These are phyloP conservation scores for Achroia grisella DNA, from an alignment of 1,140 invertebrate species.

Conservation along the genomic window DNA sequence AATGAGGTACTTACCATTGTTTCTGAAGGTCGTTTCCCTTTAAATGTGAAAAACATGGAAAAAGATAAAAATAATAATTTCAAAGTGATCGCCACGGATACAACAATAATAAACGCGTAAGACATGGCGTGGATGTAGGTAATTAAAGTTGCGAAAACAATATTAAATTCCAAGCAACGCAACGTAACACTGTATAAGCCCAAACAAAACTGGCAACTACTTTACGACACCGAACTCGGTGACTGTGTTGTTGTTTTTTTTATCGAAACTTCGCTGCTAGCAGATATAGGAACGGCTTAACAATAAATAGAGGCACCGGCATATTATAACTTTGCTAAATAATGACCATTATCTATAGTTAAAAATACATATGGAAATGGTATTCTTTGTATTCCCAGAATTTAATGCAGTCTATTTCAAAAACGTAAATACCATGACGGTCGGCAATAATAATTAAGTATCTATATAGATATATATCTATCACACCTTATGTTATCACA, in stretches of 20 bases:
- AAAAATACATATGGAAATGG: too few species aligned
- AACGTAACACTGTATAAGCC: neutral
- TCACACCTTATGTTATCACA: too few species aligned
- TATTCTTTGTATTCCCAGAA: too few species aligned
- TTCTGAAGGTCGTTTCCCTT: constrained; percentile 19
- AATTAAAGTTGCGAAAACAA: neutral
- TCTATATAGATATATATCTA: too few species aligned
- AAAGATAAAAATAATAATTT: constrained; percentile 51
- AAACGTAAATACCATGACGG: too few species aligned
- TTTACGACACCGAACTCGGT: constrained; percentile 24
- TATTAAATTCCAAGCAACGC: too few species aligned
- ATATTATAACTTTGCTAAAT: too few species aligned
- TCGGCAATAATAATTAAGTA: too few species aligned
- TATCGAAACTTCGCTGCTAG: constrained; percentile 28
- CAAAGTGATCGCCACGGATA: constrained; percentile 41
- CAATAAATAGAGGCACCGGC: constrained; percentile 9
- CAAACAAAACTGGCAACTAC: constrained; percentile 26
- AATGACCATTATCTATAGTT: too few species aligned
- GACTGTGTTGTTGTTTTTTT: constrained; percentile 33
- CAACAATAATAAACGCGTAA: constrained; percentile 48
- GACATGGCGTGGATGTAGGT: constrained; percentile 14
- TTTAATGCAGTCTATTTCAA: too few species aligned
- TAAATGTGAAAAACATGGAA: constrained; percentile 45
- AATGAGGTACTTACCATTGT: constrained; percentile 29
- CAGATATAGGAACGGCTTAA: constrained; percentile 1